Base-by-base conservation (phyloP, 2,888 invertebrate species). In the Patella caerulea region DNA sequence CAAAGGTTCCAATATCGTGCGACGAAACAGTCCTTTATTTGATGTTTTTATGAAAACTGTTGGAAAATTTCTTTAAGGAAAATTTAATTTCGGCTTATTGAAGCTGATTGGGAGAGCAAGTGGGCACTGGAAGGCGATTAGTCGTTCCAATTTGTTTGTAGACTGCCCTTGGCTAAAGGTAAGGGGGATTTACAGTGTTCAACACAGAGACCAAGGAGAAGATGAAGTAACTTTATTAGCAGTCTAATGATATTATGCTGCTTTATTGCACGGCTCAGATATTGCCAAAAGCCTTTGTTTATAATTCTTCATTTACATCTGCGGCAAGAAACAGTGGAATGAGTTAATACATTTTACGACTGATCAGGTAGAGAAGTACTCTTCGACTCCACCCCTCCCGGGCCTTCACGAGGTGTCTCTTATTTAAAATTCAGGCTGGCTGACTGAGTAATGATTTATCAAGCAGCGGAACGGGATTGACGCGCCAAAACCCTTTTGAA, bases 151-250 rank as follows among this genome's bases (percentile, higher is more conserved):
- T 65, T 65, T 65, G 65, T 65, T 65, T 65, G 65, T 65, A 65
- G 65, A 65, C 65, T 65, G 65, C 65, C 65, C 19, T 24, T 65
- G 65, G 65, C 65, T n/a, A 65, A 65, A 24, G 65, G 65, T 65
- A 65, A 65, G 24, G 65, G 65, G 65, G 24, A 65, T 65, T 19
- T 65, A 65, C 19, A 65, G 14, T 19, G 65, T 24, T 65, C 19
- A 65, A 24, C 19, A 14, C 24, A 24, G 65, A 19, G 65, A 65
- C 65, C 65, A 65, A 65, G 65, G 65, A 65, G 65, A 11, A 24
- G 65, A 65, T 65, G 65, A 65, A 65, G 65, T 65, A 65, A 65
- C 65, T 65, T 24, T 65, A 65, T 65, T 65, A 65, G 65, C 65
- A 65, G 65, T 65, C 65, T 65, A 65, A 65, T 65, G 65, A 65